Base-by-base conservation (phyloP, 2,888 invertebrate genomes). In the Pardosa pseudoannulata region DNA sequence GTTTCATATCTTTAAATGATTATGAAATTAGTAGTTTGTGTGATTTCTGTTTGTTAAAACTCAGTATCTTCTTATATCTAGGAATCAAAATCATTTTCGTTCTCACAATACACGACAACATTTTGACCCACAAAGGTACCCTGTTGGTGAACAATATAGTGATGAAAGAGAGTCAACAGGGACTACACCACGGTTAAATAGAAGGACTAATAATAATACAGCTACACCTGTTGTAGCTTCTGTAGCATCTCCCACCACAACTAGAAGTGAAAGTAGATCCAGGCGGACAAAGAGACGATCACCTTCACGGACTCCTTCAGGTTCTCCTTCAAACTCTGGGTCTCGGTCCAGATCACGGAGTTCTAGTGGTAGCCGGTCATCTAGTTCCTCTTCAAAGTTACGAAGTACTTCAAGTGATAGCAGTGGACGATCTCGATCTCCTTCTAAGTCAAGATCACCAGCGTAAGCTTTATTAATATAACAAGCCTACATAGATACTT, bases 371-470 rank as follows among this genome's bases (percentile, higher is more conserved):
- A 89, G 89, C 80, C 89, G 89, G 88, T 89, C 90, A 19, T 89
- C 90, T 62, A 89, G 89, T 88, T 89, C 89, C 88, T 89, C 89
- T 70, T 89, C 89, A 64, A 89, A 89, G 68, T 56, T 88, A 74
- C 89, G 79, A 23, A 79, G 82, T 71, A 79, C 87, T 79, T 90
- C 91, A 65, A 91, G 91, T 89, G 90, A 91, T 56, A 91, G 91
- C 80, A 92, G 91, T 89, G 92, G 92, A 90, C 90, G 91, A 70
- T 91, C 92, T 62, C 90, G 91, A 80, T 92, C 92, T 78, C 90
- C 90, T 74, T 91, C 91, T 89, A 91, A 91, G 90, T 91, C 91
- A 36, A 79, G 88, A 72, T 88, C 87, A 29, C 85, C 88, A 65
- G 87, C 82, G 88, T 88, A 46, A 83, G 88, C 76, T 13, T n/a